Conservation (phyloP, 2,888 invertebrate species). For the Dasysyrphus albostriatus region DNA sequence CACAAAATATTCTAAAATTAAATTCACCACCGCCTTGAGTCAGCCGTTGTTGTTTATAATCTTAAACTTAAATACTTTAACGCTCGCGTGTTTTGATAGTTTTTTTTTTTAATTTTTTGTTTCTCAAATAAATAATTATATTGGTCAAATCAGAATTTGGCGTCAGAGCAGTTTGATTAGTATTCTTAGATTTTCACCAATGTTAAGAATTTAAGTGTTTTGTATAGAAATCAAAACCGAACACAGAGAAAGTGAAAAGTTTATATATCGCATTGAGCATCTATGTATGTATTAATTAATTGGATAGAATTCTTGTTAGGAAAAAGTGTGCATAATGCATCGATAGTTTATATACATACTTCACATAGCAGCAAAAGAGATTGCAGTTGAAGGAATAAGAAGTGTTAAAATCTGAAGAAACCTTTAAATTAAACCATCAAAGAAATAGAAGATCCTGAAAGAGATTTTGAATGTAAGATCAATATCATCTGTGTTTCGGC, state of each 20-base stretch:
- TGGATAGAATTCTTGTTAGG: neutral
- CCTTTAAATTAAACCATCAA: no score
- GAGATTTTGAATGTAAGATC: no score
- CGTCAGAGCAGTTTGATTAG: constrained; percentile 8
- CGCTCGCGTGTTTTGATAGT: constrained; percentile 28
- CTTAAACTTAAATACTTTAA: constrained; percentile 57
- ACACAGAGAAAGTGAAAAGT: neutral
- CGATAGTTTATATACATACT: no score
- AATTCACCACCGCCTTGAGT: constrained; percentile 53
- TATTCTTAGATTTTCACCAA: constrained; percentile 10
- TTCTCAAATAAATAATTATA: constrained; percentile 28
- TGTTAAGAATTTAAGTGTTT: neutral
- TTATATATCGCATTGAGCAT: neutral
- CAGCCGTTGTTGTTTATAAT: constrained; percentile 63
- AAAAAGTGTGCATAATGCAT: neutral
- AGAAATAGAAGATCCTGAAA: no score
- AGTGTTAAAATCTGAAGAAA: no score
- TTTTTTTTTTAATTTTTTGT: constrained; percentile 15
- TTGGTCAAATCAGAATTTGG: constrained; percentile 21
- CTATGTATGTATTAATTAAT: neutral
- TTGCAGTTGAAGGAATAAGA: no score
- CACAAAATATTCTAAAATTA: constrained; percentile 64
- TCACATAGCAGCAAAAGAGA: no score
- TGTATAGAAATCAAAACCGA: neutral
- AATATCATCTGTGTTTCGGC: no score